Percentiles rank a stretch among this genome's conserved stretches.
Evolutionary conservation across 2,888 invertebrate species (phyloP).

Genomic region (Sclerodermus sp.): DNA sequence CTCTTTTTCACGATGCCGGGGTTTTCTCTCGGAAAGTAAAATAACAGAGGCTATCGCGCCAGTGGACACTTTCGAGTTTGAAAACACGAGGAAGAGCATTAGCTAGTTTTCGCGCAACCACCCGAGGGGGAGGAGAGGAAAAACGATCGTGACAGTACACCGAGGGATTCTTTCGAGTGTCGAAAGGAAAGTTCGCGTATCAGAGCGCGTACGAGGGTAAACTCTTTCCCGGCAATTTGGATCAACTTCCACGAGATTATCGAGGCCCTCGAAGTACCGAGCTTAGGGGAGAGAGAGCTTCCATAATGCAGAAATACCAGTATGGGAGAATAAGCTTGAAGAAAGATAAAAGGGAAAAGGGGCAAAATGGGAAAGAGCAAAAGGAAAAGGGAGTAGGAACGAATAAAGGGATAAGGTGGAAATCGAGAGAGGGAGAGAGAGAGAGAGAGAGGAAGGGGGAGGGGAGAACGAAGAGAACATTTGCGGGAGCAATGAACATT

Average conservation of each 20-base stretch:
- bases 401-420: no score
- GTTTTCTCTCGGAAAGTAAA: no score
- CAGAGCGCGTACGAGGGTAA: constrained; percentile 15
- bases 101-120: no score
- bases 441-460: constrained; percentile 1
- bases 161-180: no score
- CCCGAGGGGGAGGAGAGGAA: no score
- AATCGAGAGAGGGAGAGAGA: constrained; percentile 1
- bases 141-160: no score
- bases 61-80: no score
- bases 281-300: constrained; percentile 1
- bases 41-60: no score
- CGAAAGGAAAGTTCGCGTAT: no score
- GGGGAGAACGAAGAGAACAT: not conserved
- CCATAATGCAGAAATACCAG: constrained; percentile 19
- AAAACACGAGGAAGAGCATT: no score
- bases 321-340: not conserved
- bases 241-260: constrained; percentile 14
- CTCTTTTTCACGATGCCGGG: no score
- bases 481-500: not conserved
- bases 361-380: constrained; percentile 2
- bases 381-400: constrained; percentile 11
- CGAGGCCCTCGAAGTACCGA: not conserved
- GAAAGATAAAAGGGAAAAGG: not conserved
- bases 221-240: constrained; percentile 20